phyloP scores from a whole-genome alignment of 2,888 invertebrate species.

The Troglohyphantes excavatus region DNA sequence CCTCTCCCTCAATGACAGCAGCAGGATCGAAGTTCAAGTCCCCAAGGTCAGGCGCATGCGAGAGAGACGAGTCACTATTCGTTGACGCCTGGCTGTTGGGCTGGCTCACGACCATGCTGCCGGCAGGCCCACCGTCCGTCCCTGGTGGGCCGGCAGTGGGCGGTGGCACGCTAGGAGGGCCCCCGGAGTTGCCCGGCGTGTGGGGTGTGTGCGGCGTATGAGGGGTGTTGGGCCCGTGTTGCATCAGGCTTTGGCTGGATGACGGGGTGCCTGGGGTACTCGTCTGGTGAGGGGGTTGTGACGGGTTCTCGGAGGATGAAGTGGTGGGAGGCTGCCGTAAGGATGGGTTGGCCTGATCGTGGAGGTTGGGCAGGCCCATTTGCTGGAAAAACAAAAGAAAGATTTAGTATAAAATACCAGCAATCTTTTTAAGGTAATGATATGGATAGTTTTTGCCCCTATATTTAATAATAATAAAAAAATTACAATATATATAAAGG shows the following conservation, averaged over 20 bases:
- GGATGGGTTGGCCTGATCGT: slow-evolving; percentile 74
- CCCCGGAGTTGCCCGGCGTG: slow-evolving; percentile 86
- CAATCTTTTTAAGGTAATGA: no score
- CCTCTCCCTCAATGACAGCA: slow-evolving; percentile 95
- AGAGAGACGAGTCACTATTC: slow-evolving; percentile 76
- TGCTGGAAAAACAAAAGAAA: slow-evolving; percentile 55
- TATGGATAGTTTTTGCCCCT: no score
- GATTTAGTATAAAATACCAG: not conserved
- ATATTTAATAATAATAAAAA: no score
- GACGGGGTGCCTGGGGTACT: slow-evolving; percentile 76
- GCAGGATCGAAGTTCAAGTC: slow-evolving; percentile 96
- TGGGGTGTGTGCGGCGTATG: slow-evolving; percentile 90
- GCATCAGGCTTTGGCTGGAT: slow-evolving; percentile 85
- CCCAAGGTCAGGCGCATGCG: slow-evolving; percentile 80
- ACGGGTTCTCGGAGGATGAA: slow-evolving; percentile 43
- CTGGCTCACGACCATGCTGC: slow-evolving; percentile 54
- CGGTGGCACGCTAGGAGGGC: slow-evolving; percentile 86
- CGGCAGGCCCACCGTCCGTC: slow-evolving; percentile 43
- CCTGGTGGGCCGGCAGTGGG: slow-evolving; percentile 81
- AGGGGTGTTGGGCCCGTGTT: slow-evolving; percentile 90
- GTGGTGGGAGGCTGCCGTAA: slow-evolving; percentile 72
- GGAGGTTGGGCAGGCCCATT: slow-evolving; percentile 79
- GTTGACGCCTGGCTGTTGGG: slow-evolving; percentile 74
- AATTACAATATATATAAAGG: no score
- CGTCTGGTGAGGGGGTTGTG: slow-evolving; percentile 75